Evolutionary conservation across 2,888 invertebrate genomes (phyloP), one percentile per base, ranked within the genome.

Genomic region (Coremacera marginata): DNA sequence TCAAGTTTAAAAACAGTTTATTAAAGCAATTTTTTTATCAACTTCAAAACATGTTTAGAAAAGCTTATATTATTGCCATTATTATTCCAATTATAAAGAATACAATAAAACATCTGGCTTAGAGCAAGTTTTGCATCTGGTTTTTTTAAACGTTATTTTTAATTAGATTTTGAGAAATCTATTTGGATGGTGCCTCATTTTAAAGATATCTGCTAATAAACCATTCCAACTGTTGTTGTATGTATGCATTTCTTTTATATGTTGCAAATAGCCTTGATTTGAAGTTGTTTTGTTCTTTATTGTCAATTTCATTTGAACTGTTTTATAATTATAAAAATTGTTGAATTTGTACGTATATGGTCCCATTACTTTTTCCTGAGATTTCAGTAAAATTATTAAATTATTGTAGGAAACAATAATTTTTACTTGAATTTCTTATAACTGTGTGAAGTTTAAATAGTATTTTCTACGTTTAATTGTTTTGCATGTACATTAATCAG

Each of bases 201-300:
- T 68, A 19, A 11, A 51, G 44, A 60, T 60, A 11, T 60, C 14
- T 4, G 3, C 25, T 44, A 44, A 44, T 44, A 44, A 14, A 44
- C 44, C 44, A 44, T 44, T 11, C 44, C 44, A 44, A 44, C 44
- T 11, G 44, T 44, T 44, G 44, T 44, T 44, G 37, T 19, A 37
- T 49, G 67, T 68, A 51, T 68, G 25, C 19, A 51, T 3, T 31
- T 31, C 3, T 31, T 51, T 68, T 27, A 27, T 25, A 68, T 22
- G 7, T 68, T 68, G 49, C 27, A 27, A 68, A 51, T 68, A 68
- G 51, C 68, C 68, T 68, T 68, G 68, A 68, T 68, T 68, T 68
- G 9, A 27, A 11, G 44, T 44, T 1, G 44, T 44, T 44, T 44
- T 11, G n/a, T 68, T 68, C 49, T 60, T 51, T n/a, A 68, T 31